Evolutionary conservation across 2,797 vertebrate genomes (phyloP).

Genomic region (Salarias fasciatus): DNA sequence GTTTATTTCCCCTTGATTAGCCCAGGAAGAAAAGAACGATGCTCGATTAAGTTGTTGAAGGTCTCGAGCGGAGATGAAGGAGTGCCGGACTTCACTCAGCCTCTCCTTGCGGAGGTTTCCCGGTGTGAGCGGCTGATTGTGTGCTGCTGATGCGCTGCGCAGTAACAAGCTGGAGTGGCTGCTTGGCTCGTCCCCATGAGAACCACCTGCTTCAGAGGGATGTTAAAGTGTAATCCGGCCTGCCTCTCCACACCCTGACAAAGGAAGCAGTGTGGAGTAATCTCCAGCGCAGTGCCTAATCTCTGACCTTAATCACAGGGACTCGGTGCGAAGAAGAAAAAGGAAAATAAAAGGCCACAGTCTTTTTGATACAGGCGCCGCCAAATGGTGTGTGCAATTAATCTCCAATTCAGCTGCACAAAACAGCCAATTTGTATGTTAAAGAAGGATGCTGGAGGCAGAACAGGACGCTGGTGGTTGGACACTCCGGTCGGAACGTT

Average conservation of each 20-base stretch:
- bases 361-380: conserved; percentile 70
- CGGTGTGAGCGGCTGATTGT: conserved; percentile 17
- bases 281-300: conserved; percentile 72
- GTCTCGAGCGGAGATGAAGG: too few relatives aligned
- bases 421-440: conserved; percentile 86
- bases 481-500: conserved; percentile 57
- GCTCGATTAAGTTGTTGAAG: too few relatives aligned
- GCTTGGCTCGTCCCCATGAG: conserved; percentile 47
- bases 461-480: conserved; percentile 36
- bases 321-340: conserved; percentile 9
- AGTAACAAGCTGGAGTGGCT: conserved; percentile 30
- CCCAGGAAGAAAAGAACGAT: too few relatives aligned
- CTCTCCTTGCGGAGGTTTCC: not conserved
- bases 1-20: too few relatives aligned
- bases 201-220: conserved; percentile 59
- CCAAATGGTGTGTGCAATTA: conserved; percentile 81
- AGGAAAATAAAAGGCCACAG: conserved; percentile 52
- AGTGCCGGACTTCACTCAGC: too few relatives aligned
- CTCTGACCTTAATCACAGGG: conserved; percentile 75
- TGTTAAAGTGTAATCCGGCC: conserved; percentile 67
- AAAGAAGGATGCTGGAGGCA: conserved; percentile 62
- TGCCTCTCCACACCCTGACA: conserved; percentile 51
- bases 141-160: conserved; percentile 15
- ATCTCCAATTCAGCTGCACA: conserved; percentile 81
- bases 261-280: conserved; percentile 59